These are phyloP conservation scores for Anthopleura xanthogrammica DNA, from an alignment of 92 coral and sea anemone species.

Conservation along the genomic window DNA sequence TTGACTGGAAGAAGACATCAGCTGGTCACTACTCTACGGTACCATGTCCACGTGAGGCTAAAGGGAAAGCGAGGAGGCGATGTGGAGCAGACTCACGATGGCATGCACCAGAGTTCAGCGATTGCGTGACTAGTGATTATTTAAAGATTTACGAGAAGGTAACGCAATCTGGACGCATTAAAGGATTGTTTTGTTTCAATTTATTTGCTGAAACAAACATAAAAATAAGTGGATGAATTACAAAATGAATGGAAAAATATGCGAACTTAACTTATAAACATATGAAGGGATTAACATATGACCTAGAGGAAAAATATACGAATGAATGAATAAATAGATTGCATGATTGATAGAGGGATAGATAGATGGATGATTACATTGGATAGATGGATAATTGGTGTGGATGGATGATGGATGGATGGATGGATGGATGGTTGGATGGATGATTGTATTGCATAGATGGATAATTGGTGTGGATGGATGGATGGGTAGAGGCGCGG, in stretches of 20 bases:
- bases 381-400: too few relatives aligned
- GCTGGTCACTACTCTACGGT: conserved; percentile 79
- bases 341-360: not conserved
- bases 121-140: conserved; percentile 82
- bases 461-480: too few relatives aligned
- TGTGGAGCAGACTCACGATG: conserved; percentile 96
- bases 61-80: conserved; percentile 87
- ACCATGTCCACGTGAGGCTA: conserved; percentile 95
- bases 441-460: too few relatives aligned
- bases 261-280: too few relatives aligned
- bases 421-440: too few relatives aligned
- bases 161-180: conserved; percentile 7
- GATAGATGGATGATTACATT: not conserved
- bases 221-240: too few relatives aligned
- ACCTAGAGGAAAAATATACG: not conserved
- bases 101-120: conserved; percentile 92
- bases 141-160: conserved; percentile 74
- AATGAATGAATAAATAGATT: not conserved
- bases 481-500: too few relatives aligned
- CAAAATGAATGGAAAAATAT: too few relatives aligned
- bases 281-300: too few relatives aligned
- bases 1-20: conserved; percentile 81
- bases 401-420: not conserved
- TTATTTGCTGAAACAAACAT: too few relatives aligned
- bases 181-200: too few relatives aligned